Percentiles rank a stretch among this genome's conserved stretches.
Evolutionary conservation across 1,140 invertebrate species (phyloP).

Genomic region (Frieseomelitta varia): DNA sequence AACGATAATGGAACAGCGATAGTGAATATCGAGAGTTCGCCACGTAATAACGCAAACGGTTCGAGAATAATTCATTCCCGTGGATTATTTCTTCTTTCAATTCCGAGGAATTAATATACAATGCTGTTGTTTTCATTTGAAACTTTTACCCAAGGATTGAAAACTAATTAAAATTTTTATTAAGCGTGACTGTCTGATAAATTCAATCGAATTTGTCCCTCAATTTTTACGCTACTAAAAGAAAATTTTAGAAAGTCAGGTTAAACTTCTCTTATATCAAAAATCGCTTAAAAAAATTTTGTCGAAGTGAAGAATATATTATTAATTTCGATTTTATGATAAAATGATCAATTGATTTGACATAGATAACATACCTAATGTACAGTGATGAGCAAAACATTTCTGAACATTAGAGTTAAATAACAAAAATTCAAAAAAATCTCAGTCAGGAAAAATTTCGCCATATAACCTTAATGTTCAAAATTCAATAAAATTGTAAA

Average conservation of each 20-base stretch:
- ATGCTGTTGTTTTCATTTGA: neutral
- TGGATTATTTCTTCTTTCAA: neutral
- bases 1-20: neutral
- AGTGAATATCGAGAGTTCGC: neutral
- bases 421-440: no score
- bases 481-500: no score
- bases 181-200: neutral
- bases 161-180: neutral
- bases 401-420: no score
- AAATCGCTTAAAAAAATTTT: neutral
- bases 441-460: no score
- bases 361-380: no score
- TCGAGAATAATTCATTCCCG: neutral
- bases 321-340: neutral
- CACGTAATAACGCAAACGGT: neutral
- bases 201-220: constrained; percentile 18
- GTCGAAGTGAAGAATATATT: neutral
- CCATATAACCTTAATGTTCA: no score
- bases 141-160: no score
- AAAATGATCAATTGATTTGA: neutral
- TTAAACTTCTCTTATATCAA: neutral
- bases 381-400: no score
- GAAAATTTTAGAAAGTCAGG: neutral
- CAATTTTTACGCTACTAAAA: neutral
- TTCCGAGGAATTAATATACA: no score